phyloP scores from a whole-genome alignment of 2,888 invertebrate genomes.

The Theretra japonica region DNA sequence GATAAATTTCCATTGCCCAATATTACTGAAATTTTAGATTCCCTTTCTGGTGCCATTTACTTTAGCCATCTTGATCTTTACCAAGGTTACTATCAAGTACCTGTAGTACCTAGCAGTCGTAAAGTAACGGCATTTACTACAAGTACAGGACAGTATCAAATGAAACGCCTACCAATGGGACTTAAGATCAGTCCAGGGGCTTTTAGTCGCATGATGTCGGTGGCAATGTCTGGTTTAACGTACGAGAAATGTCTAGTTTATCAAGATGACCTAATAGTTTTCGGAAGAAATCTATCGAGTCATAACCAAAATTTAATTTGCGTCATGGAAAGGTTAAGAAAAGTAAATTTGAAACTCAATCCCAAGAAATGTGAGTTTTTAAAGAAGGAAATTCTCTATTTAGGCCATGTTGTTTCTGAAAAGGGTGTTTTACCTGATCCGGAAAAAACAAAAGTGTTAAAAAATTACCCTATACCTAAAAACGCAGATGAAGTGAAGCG shows the following conservation, averaged over 20 bases:
- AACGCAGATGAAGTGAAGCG: too few species aligned
- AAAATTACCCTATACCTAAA: too few species aligned
- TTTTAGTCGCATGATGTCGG: constrained; percentile 30
- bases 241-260: background rate
- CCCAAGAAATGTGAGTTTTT: constrained; percentile 15
- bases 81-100: constrained; percentile 16
- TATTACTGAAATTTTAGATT: constrained; percentile 27
- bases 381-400: background rate
- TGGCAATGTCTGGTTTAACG: background rate
- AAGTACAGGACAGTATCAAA: constrained; percentile 35
- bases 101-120: background rate
- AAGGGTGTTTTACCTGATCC: too few species aligned
- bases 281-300: background rate
- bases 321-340: background rate
- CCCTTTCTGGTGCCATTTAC: constrained; percentile 2
- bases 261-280: background rate
- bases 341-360: background rate
- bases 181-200: constrained; percentile 36
- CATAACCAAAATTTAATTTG: background rate
- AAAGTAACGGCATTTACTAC: constrained; percentile 34
- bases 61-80: constrained; percentile 6
- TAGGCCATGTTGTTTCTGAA: background rate
- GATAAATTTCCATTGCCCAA: constrained; percentile 33
- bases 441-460: too few species aligned
- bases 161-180: constrained; percentile 39